phyloP scores from a whole-genome alignment of 2,113 vertebrate species.

The Polypterus senegalus region DNA sequence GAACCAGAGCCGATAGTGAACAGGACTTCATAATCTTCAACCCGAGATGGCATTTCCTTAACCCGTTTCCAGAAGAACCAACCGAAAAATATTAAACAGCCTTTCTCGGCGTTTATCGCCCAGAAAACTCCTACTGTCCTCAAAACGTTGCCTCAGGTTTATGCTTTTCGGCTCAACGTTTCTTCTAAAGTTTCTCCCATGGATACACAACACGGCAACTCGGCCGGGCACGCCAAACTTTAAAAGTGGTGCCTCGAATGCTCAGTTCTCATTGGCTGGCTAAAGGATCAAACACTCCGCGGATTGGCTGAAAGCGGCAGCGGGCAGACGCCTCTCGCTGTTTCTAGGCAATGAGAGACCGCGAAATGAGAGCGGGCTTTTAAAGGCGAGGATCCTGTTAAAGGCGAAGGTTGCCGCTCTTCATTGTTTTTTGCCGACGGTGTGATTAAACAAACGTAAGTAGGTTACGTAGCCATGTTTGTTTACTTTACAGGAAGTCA shows the following conservation, averaged over 20 bases:
- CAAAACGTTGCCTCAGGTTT: too few species aligned
- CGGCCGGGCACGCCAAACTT: slow-evolving; percentile 15
- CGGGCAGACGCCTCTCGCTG: slow-evolving; percentile 14
- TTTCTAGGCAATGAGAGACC: slow-evolving; percentile 31
- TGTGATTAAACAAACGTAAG: too few species aligned
- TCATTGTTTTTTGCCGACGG: too few species aligned
- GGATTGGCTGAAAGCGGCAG: slow-evolving; percentile 33
- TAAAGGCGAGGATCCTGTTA: slow-evolving; percentile 7
- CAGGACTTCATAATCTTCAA: slow-evolving; percentile 84
- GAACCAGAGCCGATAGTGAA: slow-evolving; percentile 79
- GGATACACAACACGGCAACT: neutral
- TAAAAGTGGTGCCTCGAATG: slow-evolving; percentile 40
- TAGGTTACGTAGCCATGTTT: too few species aligned
- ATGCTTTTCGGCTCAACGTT: too few species aligned
- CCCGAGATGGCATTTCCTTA: slow-evolving; percentile 65
- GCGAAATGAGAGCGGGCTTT: slow-evolving; percentile 31
- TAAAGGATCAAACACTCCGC: accelerated
- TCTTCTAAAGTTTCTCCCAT: neutral
- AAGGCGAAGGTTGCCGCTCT: neutral
- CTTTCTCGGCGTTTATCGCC: too few species aligned
- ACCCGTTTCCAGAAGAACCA: too few species aligned
- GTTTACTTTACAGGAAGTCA: too few species aligned
- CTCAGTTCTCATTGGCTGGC: slow-evolving; percentile 34
- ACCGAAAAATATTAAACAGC: too few species aligned
- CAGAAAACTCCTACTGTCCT: too few species aligned